Evolutionary conservation across 2,888 invertebrate species (phyloP).

Genomic region (Dicranocentrus wangi): DNA sequence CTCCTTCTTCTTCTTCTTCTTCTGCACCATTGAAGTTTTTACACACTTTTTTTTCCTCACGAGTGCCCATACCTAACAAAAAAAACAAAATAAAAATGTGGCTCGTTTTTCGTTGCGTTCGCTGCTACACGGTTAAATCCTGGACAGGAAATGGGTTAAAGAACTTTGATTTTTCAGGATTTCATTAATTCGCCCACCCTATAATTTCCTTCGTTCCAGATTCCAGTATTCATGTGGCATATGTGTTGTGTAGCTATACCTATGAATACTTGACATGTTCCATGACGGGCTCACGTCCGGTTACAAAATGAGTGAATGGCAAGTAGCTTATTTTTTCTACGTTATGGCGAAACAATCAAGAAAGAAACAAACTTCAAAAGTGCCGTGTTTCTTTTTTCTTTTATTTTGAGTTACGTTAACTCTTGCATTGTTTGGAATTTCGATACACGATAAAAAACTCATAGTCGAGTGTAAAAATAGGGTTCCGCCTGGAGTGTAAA

Average conservation of each 20-base stretch:
- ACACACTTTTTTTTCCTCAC: conserved; percentile 19
- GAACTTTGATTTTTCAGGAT: conserved; percentile 56
- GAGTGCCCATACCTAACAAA: neutral
- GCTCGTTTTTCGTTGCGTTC: neutral
- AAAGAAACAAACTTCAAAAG: neutral
- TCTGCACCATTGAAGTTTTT: conserved; percentile 1
- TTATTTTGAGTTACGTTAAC: neutral
- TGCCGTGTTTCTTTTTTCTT: neutral
- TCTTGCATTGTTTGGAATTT: neutral
- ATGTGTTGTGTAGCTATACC: neutral
- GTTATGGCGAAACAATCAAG: conserved; percentile 3
- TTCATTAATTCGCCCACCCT: conserved; percentile 48
- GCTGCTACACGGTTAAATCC: neutral
- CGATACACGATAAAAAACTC: too few species aligned
- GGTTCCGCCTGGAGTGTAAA: too few species aligned
- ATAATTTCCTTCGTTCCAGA: conserved; percentile 17
- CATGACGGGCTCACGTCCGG: conserved; percentile 44
- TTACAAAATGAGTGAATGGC: neutral
- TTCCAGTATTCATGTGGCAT: neutral
- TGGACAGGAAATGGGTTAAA: conserved; percentile 45
- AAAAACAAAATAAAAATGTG: neutral
- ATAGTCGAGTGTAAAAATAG: too few species aligned
- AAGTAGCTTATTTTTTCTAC: neutral
- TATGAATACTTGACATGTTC: conserved; percentile 33
- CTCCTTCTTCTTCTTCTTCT: neutral